Evolutionary conservation across 2,888 invertebrate species (phyloP).

Genomic region (Hedya salicella): DNA sequence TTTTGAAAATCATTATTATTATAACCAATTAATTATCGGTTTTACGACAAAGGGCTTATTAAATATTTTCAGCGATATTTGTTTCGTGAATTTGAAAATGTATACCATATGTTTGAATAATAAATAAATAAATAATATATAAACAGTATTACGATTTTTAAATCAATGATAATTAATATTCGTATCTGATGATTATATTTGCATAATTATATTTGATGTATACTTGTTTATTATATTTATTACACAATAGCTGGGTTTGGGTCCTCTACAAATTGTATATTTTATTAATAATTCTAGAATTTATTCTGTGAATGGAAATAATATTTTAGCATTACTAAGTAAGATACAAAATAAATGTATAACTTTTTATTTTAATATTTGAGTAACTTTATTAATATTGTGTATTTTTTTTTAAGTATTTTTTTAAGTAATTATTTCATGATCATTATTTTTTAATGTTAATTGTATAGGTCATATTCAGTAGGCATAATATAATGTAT

Average conservation of each 20-base stretch:
- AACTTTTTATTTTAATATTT: constrained; percentile 43
- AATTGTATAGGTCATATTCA: constrained; percentile 14
- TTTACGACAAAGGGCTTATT: no score
- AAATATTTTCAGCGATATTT: no score
- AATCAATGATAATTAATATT: constrained; percentile 52
- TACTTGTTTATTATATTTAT: constrained; percentile 39
- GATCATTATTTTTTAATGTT: no score
- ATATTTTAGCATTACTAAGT: constrained; percentile 15
- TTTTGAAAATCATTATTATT: no score
- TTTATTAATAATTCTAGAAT: constrained; percentile 27
- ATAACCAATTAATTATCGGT: no score
- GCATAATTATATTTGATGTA: constrained; percentile 44
- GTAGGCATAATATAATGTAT: constrained; percentile 28
- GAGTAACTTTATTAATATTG: constrained; percentile 10
- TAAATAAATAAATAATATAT: neutral
- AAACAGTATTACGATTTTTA: neutral
- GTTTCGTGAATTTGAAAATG: no score
- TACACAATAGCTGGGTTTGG: constrained; percentile 75
- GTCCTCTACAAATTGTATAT: constrained; percentile 58
- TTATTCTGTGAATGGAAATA: neutral
- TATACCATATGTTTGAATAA: neutral
- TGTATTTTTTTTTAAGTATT: no score
- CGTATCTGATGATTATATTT: constrained; percentile 60
- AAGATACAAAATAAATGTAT: constrained; percentile 26
- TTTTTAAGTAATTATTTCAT: no score